Conservation (phyloP, 2,113 vertebrate species). For the Taxidea taxus region DNA sequence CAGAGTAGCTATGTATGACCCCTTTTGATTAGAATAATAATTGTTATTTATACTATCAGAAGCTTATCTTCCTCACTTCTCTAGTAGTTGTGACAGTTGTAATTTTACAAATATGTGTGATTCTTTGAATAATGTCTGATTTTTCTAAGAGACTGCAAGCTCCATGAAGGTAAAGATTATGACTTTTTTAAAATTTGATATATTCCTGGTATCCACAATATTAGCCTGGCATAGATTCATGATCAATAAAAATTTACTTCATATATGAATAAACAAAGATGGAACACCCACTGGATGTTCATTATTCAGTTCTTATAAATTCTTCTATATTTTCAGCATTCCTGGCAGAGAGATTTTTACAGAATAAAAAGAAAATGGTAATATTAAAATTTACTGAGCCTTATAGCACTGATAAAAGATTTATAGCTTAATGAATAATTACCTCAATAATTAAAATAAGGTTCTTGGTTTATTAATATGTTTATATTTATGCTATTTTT, state of each 20-base stretch:
- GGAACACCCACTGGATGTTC: background rate
- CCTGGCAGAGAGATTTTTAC: background rate
- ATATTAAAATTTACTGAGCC: background rate
- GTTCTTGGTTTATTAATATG: background rate
- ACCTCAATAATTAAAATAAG: background rate
- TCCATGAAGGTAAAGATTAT: background rate
- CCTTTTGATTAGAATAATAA: background rate
- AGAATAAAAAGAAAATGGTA: background rate
- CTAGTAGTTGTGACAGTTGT: background rate
- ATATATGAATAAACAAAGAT: background rate
- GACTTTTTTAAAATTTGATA: background rate
- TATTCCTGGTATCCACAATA: background rate
- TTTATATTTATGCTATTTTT: background rate
- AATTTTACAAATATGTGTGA: background rate
- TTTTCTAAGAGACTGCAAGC: background rate
- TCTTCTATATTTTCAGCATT: background rate
- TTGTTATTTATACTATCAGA: background rate
- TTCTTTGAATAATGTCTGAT: background rate
- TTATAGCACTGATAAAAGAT: background rate
- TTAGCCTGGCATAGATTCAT: background rate
- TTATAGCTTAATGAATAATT: background rate
- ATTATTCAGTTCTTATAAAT: background rate
- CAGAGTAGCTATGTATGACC: background rate
- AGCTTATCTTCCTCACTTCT: background rate
- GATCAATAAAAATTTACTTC: background rate